A percentile compares a stretch with the other conserved stretches of the same genome.
Evolutionary conservation across 2,113 vertebrate genomes (phyloP).

Genomic region (Morone saxatilis): DNA sequence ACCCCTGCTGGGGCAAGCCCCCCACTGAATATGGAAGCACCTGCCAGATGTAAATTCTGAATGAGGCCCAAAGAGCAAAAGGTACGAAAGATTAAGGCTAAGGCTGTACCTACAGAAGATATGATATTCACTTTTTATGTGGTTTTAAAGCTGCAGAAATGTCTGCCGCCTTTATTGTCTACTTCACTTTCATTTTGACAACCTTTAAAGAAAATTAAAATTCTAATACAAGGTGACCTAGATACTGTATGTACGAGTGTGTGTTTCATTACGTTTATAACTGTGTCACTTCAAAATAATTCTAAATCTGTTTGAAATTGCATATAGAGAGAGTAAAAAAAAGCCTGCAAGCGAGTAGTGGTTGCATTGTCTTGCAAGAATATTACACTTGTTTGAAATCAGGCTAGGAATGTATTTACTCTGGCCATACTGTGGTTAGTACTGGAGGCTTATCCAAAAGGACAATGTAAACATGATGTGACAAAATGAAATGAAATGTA

Average conservation of each 20-base stretch:
- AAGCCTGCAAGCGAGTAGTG: neutral
- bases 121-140: slow-evolving; percentile 18
- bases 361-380: neutral
- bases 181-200: slow-evolving; percentile 42
- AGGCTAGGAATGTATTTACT: neutral
- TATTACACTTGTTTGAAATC: slow-evolving; percentile 18
- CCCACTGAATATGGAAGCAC: slow-evolving; percentile 69
- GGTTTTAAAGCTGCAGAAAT: slow-evolving; percentile 14
- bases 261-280: slow-evolving; percentile 27
- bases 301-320: neutral
- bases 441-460: neutral
- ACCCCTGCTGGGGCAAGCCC: slow-evolving; percentile 54
- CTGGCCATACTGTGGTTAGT: neutral
- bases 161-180: slow-evolving; percentile 7
- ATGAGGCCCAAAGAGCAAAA: slow-evolving; percentile 56
- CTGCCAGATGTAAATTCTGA: slow-evolving; percentile 66
- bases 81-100: slow-evolving; percentile 36
- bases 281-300: slow-evolving; percentile 35
- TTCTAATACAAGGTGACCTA: slow-evolving; percentile 47
- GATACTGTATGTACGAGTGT: slow-evolving; percentile 1
- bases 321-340: neutral
- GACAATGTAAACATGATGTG: neutral
- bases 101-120: neutral
- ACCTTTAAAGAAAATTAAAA: slow-evolving; percentile 29
- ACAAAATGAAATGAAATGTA: neutral